These are phyloP conservation scores for Alloscopus bannaensis DNA, from an alignment of 2,888 invertebrate species.

Conservation along the genomic window DNA sequence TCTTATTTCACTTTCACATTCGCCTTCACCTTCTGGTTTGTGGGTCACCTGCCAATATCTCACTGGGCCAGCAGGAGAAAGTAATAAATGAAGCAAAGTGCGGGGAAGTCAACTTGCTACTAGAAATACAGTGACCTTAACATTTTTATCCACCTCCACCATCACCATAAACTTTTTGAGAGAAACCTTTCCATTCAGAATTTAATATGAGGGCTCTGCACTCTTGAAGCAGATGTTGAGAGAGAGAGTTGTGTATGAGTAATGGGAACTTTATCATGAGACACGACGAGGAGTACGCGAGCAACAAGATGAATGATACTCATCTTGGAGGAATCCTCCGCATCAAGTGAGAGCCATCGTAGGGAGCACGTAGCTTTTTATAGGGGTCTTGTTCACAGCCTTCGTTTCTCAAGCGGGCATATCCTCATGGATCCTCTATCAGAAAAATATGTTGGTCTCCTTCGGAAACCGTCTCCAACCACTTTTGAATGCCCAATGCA, in stretches of 20 bases:
- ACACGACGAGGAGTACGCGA: not conserved
- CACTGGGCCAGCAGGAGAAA: not conserved
- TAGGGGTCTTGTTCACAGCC: no score
- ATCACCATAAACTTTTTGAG: not conserved
- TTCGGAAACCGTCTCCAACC: no score
- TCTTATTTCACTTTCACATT: not conserved
- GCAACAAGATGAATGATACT: slow-evolving; percentile 55
- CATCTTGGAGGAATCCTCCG: slow-evolving; percentile 47
- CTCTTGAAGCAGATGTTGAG: not conserved
- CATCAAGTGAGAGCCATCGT: slow-evolving; percentile 45
- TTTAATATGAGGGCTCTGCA: not conserved
- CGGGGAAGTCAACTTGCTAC: not conserved
- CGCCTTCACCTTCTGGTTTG: no score
- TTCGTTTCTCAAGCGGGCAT: no score
- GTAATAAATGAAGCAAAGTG: not conserved
- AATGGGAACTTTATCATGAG: slow-evolving; percentile 18
- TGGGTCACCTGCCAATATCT: not conserved
- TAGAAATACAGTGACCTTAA: not conserved
- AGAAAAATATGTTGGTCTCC: no score
- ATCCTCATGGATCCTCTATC: no score
- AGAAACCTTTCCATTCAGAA: no score
- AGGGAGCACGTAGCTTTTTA: slow-evolving; percentile 42
- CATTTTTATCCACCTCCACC: not conserved
- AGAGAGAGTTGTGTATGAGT: slow-evolving; percentile 17
- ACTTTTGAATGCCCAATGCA: no score